Conservation (phyloP, 2,888 invertebrate species). For the Pherbina coryleti region DNA sequence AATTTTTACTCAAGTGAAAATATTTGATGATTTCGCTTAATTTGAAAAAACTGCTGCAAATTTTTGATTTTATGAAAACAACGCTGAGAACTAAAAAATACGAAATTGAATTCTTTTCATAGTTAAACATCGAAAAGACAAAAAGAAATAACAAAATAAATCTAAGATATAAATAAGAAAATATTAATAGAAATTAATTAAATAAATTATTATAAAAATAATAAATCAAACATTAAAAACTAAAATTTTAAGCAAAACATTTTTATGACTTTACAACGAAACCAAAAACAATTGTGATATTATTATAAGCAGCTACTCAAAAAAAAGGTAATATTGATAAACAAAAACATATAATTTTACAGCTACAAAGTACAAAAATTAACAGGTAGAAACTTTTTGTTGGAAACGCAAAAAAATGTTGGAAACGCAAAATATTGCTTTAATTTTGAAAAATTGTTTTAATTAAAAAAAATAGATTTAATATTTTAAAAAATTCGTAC, state of each 20-base stretch:
- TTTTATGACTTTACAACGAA: background rate
- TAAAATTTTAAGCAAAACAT: background rate
- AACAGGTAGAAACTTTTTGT: too few species aligned
- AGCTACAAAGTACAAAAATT: too few species aligned
- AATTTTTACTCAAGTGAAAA: slow-evolving; percentile 38
- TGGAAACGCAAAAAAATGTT: too few species aligned
- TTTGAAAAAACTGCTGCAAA: slow-evolving; percentile 43
- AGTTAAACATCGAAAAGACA: background rate
- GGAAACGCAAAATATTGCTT: too few species aligned
- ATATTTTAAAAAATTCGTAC: too few species aligned
- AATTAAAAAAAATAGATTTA: too few species aligned
- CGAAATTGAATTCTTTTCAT: slow-evolving; percentile 38
- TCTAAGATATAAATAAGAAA: background rate
- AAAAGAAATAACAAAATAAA: background rate
- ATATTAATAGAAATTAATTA: background rate
- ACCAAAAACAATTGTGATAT: background rate
- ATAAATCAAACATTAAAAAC: background rate
- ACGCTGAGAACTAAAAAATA: slow-evolving; percentile 52
- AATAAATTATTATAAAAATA: background rate
- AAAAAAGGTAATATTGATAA: background rate
- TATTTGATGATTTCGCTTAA: slow-evolving; percentile 53
- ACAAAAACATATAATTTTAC: too few species aligned
- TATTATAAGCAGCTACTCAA: background rate
- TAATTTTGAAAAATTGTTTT: too few species aligned
- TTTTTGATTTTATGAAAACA: slow-evolving; percentile 49